Percentiles rank a stretch among this genome's conserved stretches.
Evolutionary conservation across 2,113 vertebrate genomes (phyloP).

Genomic region (Muntiacus reevesi): DNA sequence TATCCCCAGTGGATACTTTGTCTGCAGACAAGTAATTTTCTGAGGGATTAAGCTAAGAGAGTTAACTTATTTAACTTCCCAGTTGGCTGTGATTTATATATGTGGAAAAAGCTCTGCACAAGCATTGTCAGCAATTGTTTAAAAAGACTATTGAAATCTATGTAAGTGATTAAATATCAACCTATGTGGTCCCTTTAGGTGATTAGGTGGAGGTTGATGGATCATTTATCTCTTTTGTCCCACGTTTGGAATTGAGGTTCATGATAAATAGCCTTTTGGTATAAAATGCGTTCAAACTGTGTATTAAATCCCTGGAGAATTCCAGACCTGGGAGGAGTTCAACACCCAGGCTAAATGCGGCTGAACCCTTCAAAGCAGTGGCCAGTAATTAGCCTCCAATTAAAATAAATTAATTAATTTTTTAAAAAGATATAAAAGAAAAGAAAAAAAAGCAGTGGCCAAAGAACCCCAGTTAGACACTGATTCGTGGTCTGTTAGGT

Average conservation of each 20-base stretch:
- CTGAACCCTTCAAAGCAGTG: background rate
- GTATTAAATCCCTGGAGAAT: background rate
- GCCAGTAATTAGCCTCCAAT: background rate
- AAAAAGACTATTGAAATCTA: background rate
- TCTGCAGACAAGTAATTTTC: background rate
- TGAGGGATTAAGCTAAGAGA: background rate
- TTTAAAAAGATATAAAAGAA: background rate
- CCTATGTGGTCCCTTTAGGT: background rate
- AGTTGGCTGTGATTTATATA: background rate
- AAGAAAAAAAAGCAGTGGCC: background rate
- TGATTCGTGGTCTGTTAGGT: background rate
- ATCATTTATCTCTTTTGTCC: conserved; percentile 23
- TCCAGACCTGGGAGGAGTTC: background rate
- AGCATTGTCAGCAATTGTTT: background rate
- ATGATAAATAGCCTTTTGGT: background rate
- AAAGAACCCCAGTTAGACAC: background rate
- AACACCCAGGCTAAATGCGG: background rate
- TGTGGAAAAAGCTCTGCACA: background rate
- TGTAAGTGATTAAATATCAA: background rate
- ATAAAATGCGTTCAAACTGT: background rate
- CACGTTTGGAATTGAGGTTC: background rate
- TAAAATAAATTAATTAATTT: background rate
- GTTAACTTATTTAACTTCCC: background rate
- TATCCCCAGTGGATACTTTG: background rate
- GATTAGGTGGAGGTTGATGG: background rate